These are phyloP conservation scores for Nibea albiflora DNA, from an alignment of 2,113 vertebrate genomes.

Conservation along the genomic window DNA sequence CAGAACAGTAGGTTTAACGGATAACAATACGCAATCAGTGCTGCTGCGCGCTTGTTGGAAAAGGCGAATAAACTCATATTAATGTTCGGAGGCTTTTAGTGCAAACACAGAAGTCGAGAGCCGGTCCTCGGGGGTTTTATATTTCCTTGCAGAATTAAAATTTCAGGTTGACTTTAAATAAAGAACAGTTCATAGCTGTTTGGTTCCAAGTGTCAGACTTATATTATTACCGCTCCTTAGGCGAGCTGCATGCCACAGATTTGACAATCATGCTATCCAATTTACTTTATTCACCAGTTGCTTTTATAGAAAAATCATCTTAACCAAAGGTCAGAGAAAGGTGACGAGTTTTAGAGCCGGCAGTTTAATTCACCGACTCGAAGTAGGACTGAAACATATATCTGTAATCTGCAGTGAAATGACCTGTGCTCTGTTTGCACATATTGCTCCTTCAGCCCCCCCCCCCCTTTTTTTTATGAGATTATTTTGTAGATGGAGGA, in stretches of 20 bases:
- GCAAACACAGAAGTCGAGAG: too few relatives aligned
- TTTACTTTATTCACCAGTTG: constrained; percentile 19
- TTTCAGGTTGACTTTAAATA: constrained; percentile 2
- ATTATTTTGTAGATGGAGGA: constrained; percentile 38
- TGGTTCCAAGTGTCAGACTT: constrained; percentile 9
- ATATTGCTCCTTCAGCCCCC: constrained; percentile 49
- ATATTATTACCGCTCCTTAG: constrained; percentile 5
- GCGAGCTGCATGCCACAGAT: constrained; percentile 31
- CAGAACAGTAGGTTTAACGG: background rate
- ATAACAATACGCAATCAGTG: background rate
- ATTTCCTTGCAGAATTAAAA: background rate
- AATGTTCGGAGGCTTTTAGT: too few relatives aligned
- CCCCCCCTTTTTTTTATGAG: constrained; percentile 44
- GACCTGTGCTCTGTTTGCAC: constrained; percentile 60
- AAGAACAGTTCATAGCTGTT: constrained; percentile 6
- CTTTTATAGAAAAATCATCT: constrained; percentile 45
- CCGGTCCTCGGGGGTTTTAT: background rate
- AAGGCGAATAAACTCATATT: too few relatives aligned
- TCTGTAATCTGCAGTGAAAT: constrained; percentile 66
- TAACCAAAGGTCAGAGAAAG: constrained; percentile 64
- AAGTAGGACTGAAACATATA: constrained; percentile 51
- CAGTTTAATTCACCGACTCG: constrained; percentile 34
- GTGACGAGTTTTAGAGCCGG: constrained; percentile 45
- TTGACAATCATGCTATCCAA: constrained; percentile 36
- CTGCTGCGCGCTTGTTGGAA: too few relatives aligned